Evolutionary conservation across 2,113 vertebrate species (phyloP), one percentile per base, ranked within the genome.

Genomic region (Rhabdornis inornatus): DNA sequence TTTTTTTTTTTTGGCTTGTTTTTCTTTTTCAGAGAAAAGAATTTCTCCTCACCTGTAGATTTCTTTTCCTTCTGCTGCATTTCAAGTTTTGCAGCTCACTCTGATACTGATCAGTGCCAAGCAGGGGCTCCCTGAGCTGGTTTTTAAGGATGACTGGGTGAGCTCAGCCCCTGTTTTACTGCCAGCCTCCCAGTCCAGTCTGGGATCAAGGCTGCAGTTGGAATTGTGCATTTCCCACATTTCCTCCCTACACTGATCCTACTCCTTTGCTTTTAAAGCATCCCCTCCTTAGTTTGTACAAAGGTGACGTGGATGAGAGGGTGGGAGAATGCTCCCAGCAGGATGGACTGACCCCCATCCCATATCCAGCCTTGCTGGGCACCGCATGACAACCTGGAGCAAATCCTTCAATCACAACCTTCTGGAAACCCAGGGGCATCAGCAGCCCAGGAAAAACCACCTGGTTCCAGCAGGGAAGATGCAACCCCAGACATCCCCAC

Each of bases 271-370:
- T 39, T 66, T 33, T 33, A 50, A 59, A 61, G 17, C 23, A 55
- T 49, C 28, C 24, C 25, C 30, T 50, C 12, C 45, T 24, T 39
- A 17, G 20, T 23, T 55, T 24, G 33, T 40, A 40, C 50, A 15
- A 50, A 16, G 0, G 4, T 1, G 24, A 17, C 6, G 33, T 0
- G n/a, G 47, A 6, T 52, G 42, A 45, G 70, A 42, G 64, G 2
- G 2, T 15, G 44, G 40, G 30, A 53, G 8, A 31, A 22, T 0
- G 1, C 7, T 79, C 39, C 22, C 57, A 31, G n/a, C 8, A 40
- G 53, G 39, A 44, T 8, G 10, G 44, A 44, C 7, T 4, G 7
- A 17, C 20, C 18, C 17, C 17, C 40, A 23, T 2, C 61, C 61
- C 61, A 22, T 1, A 50, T 0, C 79, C 81, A 86, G 70, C 60